A percentile compares a stretch with the other conserved stretches of the same genome.
These are phyloP conservation scores for Lepidochitona cinerea DNA, from an alignment of 2,888 invertebrate species.

Conservation along the genomic window DNA sequence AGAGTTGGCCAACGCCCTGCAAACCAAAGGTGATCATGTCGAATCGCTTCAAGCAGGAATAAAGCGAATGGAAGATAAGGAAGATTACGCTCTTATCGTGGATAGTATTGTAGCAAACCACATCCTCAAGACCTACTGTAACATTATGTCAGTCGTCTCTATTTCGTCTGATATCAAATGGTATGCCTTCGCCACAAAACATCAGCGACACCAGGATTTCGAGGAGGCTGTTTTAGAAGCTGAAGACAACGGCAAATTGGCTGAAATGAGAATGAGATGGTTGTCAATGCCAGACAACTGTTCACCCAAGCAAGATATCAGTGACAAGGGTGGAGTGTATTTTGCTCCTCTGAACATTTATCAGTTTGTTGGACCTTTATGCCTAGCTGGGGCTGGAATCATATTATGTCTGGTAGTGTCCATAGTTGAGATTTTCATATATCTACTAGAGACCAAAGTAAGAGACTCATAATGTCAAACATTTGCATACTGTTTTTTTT, in stretches of 20 bases:
- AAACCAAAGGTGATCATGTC: not conserved
- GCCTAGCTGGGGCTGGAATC: not conserved
- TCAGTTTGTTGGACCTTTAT: not conserved
- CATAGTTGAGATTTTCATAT: not conserved
- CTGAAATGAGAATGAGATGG: not conserved
- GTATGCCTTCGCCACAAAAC: not conserved
- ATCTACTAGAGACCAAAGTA: not conserved
- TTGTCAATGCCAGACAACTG: not conserved
- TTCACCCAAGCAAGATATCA: not conserved
- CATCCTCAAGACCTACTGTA: constrained; percentile 4
- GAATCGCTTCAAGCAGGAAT: not conserved
- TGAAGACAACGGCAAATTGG: not conserved
- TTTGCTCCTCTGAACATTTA: constrained; percentile 1
- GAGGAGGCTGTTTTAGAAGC: not conserved
- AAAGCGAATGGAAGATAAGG: not conserved
- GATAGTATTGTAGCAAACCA: not conserved
- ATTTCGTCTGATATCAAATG: constrained; percentile 5
- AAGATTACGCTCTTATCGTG: not conserved
- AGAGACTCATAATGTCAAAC: not conserved
- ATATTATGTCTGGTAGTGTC: not conserved
- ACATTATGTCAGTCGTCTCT: not conserved
- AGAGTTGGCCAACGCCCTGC: not conserved
- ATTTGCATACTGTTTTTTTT: too few relatives aligned
- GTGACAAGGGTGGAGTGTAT: not conserved
- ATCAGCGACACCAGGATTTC: not conserved